phyloP scores from a whole-genome alignment of 1,140 invertebrate species.

The Rhagoletis zephyria region DNA sequence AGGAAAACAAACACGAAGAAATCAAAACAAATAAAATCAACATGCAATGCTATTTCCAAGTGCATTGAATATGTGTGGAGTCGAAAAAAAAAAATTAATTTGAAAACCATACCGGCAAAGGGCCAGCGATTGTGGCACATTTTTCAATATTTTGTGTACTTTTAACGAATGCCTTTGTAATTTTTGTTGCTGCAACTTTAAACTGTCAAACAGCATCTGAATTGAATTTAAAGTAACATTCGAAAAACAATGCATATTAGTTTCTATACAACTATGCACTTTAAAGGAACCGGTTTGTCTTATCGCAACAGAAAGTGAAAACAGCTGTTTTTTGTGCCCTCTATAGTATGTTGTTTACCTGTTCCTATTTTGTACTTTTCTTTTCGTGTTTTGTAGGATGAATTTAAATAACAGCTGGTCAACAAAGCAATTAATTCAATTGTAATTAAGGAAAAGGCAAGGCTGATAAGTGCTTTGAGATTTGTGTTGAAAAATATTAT shows the following conservation, averaged over 20 bases:
- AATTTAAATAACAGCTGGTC: neutral
- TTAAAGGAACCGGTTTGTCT: neutral
- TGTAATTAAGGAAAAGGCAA: no score
- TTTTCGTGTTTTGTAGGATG: neutral
- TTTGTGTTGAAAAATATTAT: no score
- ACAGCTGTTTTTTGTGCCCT: conserved; percentile 8
- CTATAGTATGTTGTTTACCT: neutral
- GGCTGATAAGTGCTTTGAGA: no score
- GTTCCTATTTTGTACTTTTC: neutral
- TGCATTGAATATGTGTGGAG: no score
- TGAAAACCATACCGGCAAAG: neutral
- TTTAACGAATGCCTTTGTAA: neutral
- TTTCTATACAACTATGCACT: neutral
- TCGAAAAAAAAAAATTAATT: neutral
- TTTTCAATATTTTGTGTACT: neutral
- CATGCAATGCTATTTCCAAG: neutral
- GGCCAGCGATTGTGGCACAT: no score
- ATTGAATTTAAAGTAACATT: neutral
- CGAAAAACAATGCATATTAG: neutral
- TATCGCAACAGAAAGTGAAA: conserved; percentile 4
- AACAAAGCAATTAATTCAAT: no score
- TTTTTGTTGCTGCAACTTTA: neutral
- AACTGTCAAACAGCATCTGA: neutral
- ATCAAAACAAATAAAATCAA: neutral
- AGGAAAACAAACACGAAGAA: neutral